phyloP scores from a whole-genome alignment of 2,888 invertebrate genomes.

The Phyllotreta cruciferae region DNA sequence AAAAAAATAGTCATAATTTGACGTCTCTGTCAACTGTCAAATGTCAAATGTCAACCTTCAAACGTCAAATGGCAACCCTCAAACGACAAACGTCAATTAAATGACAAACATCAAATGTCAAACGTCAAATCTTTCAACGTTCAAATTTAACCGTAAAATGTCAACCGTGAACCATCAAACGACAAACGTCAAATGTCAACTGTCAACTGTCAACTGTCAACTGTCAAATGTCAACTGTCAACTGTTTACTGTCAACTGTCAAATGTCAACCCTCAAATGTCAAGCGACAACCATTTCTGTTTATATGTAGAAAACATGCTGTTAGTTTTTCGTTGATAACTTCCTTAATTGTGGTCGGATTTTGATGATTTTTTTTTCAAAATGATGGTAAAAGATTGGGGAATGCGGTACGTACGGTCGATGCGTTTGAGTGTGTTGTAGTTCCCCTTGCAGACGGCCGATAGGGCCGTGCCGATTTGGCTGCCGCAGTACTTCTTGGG shows the following conservation, averaged over 20 bases:
- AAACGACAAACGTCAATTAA: too few relatives aligned
- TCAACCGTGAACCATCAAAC: neutral
- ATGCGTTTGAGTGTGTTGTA: conserved; percentile 49
- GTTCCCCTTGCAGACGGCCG: conserved; percentile 48
- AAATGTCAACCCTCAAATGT: too few relatives aligned
- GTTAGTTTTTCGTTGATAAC: too few relatives aligned
- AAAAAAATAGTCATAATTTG: too few relatives aligned
- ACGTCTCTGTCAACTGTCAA: too few relatives aligned
- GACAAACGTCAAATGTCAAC: neutral
- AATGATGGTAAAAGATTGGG: neutral
- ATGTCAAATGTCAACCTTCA: neutral
- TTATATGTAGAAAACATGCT: too few relatives aligned
- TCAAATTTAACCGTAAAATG: neutral
- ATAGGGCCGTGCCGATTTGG: conserved; percentile 44
- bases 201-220: neutral
- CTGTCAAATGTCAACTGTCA: neutral
- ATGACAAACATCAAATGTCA: too few relatives aligned
- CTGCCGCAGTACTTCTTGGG: conserved; percentile 42
- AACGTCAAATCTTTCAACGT: too few relatives aligned
- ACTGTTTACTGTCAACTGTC: too few relatives aligned
- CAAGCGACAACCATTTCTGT: too few relatives aligned
- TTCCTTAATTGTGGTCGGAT: too few relatives aligned
- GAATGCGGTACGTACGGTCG: conserved; percentile 39
- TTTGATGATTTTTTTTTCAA: too few relatives aligned
- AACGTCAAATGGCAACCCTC: neutral